Percentiles rank a stretch among this genome's conserved stretches.
These are phyloP conservation scores for Myathropa florea DNA, from an alignment of 2,888 invertebrate genomes.

Conservation along the genomic window DNA sequence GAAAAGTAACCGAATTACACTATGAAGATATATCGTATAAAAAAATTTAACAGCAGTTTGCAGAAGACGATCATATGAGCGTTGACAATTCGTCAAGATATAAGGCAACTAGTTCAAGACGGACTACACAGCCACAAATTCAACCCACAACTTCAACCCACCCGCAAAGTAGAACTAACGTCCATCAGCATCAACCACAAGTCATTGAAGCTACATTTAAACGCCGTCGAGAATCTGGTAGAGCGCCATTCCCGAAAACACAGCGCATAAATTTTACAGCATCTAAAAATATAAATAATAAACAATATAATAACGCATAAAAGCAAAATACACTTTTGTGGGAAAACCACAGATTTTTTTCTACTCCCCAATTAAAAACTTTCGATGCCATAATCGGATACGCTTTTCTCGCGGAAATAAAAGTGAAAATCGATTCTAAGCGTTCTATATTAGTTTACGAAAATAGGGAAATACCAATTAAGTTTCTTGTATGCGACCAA, in stretches of 20 bases:
- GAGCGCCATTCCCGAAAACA: neutral
- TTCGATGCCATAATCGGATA: constrained; percentile 29
- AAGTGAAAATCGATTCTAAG: constrained; percentile 2
- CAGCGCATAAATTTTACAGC: constrained; percentile 3
- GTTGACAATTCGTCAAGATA: constrained; percentile 7
- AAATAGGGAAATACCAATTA: constrained; percentile 3
- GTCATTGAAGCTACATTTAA: neutral
- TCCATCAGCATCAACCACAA: neutral
- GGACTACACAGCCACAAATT: neutral
- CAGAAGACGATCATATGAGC: constrained; percentile 2
- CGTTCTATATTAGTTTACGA: neutral
- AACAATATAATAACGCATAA: neutral
- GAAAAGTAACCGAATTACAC: neutral
- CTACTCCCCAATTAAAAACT: constrained; percentile 4
- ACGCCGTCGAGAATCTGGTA: neutral
- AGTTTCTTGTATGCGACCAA: neutral
- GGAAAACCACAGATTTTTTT: constrained; percentile 3
- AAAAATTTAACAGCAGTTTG: neutral
- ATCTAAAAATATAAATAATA: neutral
- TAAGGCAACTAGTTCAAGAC: neutral
- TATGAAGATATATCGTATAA: neutral
- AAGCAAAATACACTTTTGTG: neutral
- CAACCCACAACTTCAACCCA: neutral
- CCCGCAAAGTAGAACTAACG: neutral
- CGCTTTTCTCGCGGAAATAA: constrained; percentile 12